Base-by-base conservation (phyloP, 2,888 invertebrate species). In the Eucriotettix oculatus region DNA sequence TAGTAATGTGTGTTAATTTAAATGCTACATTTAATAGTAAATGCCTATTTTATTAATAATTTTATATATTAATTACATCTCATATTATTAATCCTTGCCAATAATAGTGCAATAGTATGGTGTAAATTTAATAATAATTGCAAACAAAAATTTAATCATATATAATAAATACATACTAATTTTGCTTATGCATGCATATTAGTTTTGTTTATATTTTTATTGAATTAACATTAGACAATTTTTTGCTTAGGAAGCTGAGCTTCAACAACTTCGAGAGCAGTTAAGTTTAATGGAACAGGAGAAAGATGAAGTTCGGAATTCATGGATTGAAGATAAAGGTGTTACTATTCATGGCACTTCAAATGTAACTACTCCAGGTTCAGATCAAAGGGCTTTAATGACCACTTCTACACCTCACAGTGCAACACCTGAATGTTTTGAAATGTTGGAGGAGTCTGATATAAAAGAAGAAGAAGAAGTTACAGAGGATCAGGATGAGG, bases 341-440 rank as follows among this genome's bases (percentile, higher is more conserved):
- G n/a, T 43, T 12, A 40, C 10, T 16, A 16, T 16, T 10, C 58
- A 41, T 10, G 56, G 41, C 16, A 42, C 54, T 17, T 60, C 61
- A 14, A 54, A 16, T 42, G 58, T 41, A 11, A 62, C 63, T 9
- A 59, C 63, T 10, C 61, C 63, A n/a, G 61, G 57, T 17, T 61
- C 63, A 41, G 63, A 61, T 16, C 29, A 57, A 1, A 58, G 54
- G 10, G 56, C 53, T 9, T 43, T 54, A 57, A 14, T 48, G 44
- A 29, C 41, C 10, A 54, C 48, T 16, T 70, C 65, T 3, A 78
- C 79, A 0, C 78, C 77, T 1, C 76, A 79, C 57, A 80, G 81
- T 67, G 78, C 75, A 1, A 80, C 81, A 1, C 81, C 81, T 0
- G 82, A 82, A 65, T 78, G 79, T 67, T 83, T 82, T 71, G 82